A percentile compares a stretch with the other conserved stretches of the same genome.
phyloP scores from a whole-genome alignment of 2,113 vertebrate genomes.

The Meles meles region DNA sequence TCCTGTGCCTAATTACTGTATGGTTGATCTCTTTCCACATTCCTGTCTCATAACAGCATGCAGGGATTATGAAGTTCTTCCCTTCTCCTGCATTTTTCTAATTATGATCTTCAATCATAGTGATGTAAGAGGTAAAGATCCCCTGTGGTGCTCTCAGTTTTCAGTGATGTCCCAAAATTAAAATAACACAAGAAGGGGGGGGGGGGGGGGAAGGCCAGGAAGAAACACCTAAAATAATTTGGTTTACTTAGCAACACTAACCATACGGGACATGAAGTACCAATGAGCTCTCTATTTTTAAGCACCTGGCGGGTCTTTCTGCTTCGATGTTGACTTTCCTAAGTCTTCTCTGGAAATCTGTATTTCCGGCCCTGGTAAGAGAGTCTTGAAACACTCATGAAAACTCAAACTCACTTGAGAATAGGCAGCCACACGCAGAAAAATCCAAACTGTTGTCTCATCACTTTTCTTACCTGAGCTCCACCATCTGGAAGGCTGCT shows the following conservation, averaged over 20 bases:
- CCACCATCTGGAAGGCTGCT: background rate
- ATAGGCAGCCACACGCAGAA: background rate
- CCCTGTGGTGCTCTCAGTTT: too few relatives aligned
- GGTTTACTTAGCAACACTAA: background rate
- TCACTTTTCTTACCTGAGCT: fast-evolving
- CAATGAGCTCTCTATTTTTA: background rate
- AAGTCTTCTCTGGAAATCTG: background rate
- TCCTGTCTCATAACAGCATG: background rate
- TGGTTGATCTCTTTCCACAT: background rate
- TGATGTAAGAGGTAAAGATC: background rate
- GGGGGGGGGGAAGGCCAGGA: background rate
- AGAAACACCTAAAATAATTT: background rate
- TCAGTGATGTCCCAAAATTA: background rate
- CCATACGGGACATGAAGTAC: fast-evolving
- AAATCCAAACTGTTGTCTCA: background rate
- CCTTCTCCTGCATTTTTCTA: fast-evolving
- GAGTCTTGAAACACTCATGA: background rate
- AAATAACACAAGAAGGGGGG: background rate
- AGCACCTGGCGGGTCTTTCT: background rate
- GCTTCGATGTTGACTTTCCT: background rate
- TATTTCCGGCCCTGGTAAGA: background rate
- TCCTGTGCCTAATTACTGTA: fast-evolving
- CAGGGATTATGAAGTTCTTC: background rate
- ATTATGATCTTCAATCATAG: background rate
- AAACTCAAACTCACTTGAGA: background rate